Evolutionary conservation across 2,888 invertebrate species (phyloP).

Genomic region (Nyleta sp.): DNA sequence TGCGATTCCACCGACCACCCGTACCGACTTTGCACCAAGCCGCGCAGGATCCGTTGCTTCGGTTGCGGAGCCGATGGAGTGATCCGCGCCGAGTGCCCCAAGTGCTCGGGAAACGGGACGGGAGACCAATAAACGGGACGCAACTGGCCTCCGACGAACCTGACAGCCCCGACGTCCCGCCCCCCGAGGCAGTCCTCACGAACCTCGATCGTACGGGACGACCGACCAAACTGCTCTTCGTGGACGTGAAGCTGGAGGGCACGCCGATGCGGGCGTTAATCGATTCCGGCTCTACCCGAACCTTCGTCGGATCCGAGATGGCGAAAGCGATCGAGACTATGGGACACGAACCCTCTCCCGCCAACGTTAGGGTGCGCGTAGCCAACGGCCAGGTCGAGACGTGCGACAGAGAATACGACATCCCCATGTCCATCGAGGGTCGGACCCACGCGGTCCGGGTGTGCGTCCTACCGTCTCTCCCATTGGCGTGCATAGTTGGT

Average conservation of each 20-base stretch:
- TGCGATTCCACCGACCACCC: not conserved
- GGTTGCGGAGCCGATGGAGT: not conserved
- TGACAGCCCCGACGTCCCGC: not conserved
- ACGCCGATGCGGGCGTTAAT: no score
- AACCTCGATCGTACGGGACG: no score
- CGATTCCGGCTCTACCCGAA: no score
- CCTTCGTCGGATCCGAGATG: no score
- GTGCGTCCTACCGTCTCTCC: not conserved
- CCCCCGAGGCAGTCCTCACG: no score
- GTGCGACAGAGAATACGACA: constrained; percentile 49
- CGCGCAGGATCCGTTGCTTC: no score
- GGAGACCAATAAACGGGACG: not conserved
- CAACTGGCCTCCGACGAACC: not conserved
- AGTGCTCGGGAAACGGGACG: not conserved
- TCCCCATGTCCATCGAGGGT: not conserved
- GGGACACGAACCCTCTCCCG: no score
- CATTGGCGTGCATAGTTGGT: not conserved
- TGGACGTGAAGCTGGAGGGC: no score
- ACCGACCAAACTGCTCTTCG: no score
- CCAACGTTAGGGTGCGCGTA: not conserved
- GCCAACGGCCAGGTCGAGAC: not conserved
- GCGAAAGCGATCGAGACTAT: no score
- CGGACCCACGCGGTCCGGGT: not conserved
- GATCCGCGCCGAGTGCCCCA: not conserved
- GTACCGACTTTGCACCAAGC: not conserved